phyloP scores from a whole-genome alignment of 2,797 vertebrate species.

The Schizopygopsis malacanthus region DNA sequence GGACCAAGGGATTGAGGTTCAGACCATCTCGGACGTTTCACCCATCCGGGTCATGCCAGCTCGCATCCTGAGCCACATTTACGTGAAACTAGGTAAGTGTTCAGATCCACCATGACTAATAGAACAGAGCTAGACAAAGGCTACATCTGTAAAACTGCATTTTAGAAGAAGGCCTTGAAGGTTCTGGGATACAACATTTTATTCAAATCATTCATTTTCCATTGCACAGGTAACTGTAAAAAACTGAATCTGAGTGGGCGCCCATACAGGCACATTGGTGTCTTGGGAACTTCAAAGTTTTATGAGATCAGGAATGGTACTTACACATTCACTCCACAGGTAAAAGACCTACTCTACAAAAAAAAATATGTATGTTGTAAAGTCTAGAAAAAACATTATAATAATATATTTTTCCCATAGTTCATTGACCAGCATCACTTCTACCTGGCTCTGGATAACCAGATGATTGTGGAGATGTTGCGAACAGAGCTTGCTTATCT shows the following conservation, averaged over 20 bases:
- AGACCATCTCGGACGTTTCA: constrained; percentile 86
- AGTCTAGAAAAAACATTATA: neutral
- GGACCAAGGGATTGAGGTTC: constrained; percentile 83
- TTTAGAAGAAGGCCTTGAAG: neutral
- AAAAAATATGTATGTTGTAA: neutral
- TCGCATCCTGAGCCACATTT: constrained; percentile 95
- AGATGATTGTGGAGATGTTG: constrained; percentile 99
- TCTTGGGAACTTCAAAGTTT: constrained; percentile 96
- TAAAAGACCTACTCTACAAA: constrained; percentile 58
- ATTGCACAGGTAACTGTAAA: constrained; percentile 85
- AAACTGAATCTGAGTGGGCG: constrained; percentile 91
- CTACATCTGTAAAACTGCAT: neutral
- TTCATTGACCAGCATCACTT: constrained; percentile 98
- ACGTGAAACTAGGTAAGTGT: constrained; percentile 89
- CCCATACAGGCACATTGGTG: constrained; percentile 94
- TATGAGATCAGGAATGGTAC: constrained; percentile 92
- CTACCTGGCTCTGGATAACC: constrained; percentile 96
- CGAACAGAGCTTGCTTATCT: constrained; percentile 93
- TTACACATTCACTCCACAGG: constrained; percentile 97
- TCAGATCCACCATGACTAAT: neutral
- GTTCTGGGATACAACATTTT: neutral
- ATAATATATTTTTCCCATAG: constrained; percentile 67
- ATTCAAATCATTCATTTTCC: constrained; percentile 13
- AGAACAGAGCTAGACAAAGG: neutral
- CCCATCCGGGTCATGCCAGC: constrained; percentile 92